Conservation (phyloP, 2,113 vertebrate genomes). For the Seriola quinqueradiata region DNA sequence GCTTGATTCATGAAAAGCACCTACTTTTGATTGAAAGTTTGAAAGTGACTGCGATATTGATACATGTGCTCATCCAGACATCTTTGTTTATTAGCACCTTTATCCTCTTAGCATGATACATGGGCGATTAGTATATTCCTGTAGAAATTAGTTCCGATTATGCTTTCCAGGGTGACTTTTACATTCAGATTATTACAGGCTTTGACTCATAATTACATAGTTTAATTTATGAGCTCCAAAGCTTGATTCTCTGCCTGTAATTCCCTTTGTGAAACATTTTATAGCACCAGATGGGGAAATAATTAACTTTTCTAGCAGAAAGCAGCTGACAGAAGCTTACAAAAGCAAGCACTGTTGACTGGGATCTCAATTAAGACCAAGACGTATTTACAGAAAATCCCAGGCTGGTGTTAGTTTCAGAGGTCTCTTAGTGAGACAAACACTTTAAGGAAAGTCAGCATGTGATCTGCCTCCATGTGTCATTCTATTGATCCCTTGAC, state of each 20-base stretch:
- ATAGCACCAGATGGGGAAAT: constrained; percentile 66
- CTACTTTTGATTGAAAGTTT: constrained; percentile 18
- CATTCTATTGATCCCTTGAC: neutral
- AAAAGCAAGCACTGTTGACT: constrained; percentile 31
- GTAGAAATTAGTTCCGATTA: constrained; percentile 21
- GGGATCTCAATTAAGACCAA: constrained; percentile 37
- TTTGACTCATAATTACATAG: constrained; percentile 56
- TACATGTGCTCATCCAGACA: neutral
- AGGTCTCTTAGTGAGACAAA: constrained; percentile 11
- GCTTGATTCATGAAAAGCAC: constrained; percentile 12
- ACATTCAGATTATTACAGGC: constrained; percentile 47
- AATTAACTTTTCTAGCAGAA: constrained; percentile 63
- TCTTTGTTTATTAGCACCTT: constrained; percentile 18
- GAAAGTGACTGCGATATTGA: neutral
- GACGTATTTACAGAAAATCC: constrained; percentile 19
- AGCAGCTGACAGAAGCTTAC: constrained; percentile 54
- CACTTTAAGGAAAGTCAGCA: neutral
- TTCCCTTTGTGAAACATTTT: constrained; percentile 54
- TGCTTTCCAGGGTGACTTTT: constrained; percentile 19
- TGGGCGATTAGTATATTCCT: constrained; percentile 23
- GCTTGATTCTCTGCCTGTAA: constrained; percentile 35
- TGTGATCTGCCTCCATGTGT: neutral
- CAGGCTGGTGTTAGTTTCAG: neutral
- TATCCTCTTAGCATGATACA: neutral
- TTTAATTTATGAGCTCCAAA: constrained; percentile 65